These are phyloP conservation scores for Iguana delicatissima DNA, from an alignment of 2,797 vertebrate genomes.

Conservation along the genomic window DNA sequence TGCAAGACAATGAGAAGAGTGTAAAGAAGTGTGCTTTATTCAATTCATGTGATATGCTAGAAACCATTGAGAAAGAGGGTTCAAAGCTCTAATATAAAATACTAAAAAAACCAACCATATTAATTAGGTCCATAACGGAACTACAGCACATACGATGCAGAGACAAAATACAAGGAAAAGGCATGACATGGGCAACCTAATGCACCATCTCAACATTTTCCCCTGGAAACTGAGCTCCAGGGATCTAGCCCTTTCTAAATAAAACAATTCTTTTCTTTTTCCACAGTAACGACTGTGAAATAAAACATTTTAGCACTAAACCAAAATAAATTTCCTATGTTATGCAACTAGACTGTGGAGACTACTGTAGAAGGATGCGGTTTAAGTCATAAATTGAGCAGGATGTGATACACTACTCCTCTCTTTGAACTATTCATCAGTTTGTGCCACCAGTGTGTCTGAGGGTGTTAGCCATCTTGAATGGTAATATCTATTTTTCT, in stretches of 20 bases:
- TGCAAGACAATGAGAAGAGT: neutral
- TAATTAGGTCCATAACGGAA: neutral
- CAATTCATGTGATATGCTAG: too few relatives aligned
- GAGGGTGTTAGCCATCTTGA: neutral
- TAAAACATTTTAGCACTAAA: slow-evolving; percentile 6
- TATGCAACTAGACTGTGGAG: neutral
- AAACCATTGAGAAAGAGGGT: too few relatives aligned
- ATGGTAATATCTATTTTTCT: neutral
- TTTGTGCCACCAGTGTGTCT: neutral
- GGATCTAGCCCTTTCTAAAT: neutral
- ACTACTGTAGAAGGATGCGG: neutral
- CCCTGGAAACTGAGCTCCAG: neutral
- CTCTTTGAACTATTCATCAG: neutral
- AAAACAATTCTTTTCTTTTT: neutral
- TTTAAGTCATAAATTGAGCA: neutral
- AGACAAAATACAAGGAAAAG: neutral
- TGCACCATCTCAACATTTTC: neutral
- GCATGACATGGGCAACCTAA: neutral
- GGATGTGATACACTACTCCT: neutral
- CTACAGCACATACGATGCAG: neutral
- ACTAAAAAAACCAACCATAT: neutral
- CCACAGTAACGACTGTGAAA: neutral
- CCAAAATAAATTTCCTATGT: neutral
- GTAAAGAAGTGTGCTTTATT: too few relatives aligned
- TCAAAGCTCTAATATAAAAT: neutral